Conservation (phyloP, 2,113 vertebrate species). For the Myotis yumanensis region DNA sequence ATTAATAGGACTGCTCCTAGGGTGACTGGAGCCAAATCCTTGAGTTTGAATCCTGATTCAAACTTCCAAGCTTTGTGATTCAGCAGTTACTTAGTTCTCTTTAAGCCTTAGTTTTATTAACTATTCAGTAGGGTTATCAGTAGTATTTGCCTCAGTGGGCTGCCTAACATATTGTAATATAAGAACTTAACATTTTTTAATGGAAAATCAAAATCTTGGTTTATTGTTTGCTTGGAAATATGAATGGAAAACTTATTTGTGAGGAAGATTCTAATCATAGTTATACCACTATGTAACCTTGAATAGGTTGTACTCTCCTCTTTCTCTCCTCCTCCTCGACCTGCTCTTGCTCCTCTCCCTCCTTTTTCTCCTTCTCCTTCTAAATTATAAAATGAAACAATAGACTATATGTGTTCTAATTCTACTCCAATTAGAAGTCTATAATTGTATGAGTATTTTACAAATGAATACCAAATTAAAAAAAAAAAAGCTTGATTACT, state of each 20-base stretch:
- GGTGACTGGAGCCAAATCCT: background rate
- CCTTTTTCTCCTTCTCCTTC: background rate
- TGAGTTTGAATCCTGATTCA: background rate
- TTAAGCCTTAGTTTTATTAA: background rate
- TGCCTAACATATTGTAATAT: background rate
- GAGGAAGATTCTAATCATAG: background rate
- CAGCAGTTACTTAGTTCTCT: background rate
- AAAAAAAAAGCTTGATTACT: background rate
- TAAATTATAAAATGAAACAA: background rate
- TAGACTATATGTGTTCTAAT: background rate
- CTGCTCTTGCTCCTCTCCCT: background rate
- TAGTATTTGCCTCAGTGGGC: background rate
- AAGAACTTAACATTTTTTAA: background rate
- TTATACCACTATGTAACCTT: background rate
- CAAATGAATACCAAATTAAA: background rate
- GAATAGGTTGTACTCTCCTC: background rate
- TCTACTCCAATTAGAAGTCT: background rate
- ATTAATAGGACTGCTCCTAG: background rate
- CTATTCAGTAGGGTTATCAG: background rate
- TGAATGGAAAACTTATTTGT: background rate
- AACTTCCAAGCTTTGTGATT: background rate
- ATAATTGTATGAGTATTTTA: background rate
- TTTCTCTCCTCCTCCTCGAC: background rate
- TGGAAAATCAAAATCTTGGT: background rate
- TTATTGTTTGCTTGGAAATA: background rate